Evolutionary conservation across 64 coral and sea anemone species (phyloP).

Genomic region (Acropora yongei): DNA sequence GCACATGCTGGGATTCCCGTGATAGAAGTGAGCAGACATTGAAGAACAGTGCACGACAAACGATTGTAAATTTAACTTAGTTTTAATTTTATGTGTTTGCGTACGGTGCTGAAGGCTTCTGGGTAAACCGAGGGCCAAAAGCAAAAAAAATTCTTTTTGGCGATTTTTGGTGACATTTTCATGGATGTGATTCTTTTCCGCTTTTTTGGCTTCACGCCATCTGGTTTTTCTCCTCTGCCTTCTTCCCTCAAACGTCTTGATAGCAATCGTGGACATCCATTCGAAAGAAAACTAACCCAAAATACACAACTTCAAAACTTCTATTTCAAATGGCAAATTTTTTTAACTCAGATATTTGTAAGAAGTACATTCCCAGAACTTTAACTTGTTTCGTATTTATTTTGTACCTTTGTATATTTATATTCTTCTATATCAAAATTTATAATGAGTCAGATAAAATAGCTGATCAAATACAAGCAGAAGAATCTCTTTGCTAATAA

Average conservation of each 20-base stretch:
- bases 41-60: not conserved
- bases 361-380: slow-evolving; percentile 21
- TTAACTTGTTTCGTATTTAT: slow-evolving; percentile 50
- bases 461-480: slow-evolving; percentile 2
- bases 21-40: not conserved
- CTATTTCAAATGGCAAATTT: slow-evolving; percentile 43
- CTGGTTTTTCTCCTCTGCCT: not conserved
- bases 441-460: slow-evolving; percentile 31
- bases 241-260: not conserved
- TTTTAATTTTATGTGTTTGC: not conserved
- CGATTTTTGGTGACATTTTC: too few species aligned
- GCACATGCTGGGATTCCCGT: not conserved
- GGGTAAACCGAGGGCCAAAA: not conserved
- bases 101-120: not conserved
- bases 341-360: slow-evolving; percentile 47
- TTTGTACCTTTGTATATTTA: slow-evolving; percentile 64
- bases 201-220: too few species aligned
- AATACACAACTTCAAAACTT: not conserved
- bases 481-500: slow-evolving; percentile 43
- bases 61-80: not conserved
- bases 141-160: too few species aligned
- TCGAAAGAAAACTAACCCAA: not conserved
- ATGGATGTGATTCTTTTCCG: too few species aligned
- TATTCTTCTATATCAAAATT: slow-evolving; percentile 54
- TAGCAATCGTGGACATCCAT: not conserved